Evolutionary conservation across 2,888 invertebrate species (phyloP), one percentile per base, ranked within the genome.

Genomic region (Stomorhina lunata): DNA sequence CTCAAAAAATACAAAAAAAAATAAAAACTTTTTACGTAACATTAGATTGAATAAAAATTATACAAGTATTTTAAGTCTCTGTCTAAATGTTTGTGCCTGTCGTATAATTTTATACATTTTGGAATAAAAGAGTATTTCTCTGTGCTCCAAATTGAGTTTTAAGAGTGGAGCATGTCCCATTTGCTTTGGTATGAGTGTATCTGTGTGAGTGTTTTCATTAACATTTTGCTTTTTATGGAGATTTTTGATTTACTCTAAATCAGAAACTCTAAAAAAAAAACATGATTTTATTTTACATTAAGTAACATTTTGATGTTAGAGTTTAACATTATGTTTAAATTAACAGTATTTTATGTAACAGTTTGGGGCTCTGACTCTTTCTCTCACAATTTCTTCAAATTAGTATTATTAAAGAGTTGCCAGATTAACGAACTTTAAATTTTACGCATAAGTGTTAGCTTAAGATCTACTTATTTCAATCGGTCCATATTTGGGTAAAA

Each of bases 11-110:
- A 45, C 27, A 37, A 34, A 80, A 34, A 20, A 45, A 57, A 20
- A 72, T 12, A 57, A 57, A 9, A 17, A 55, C 50, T 48, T 20
- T 82, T 82, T 82, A 82, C 79, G 78, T 79, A 82, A 82, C 75
- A 34, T 57, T 27, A 22, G 50, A 50, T 53, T 75, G 73, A 78
- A 59, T 48, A 53, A 43, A 53, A 43, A 37, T 32, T 29, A 2
- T 48, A 34, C 32, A 40, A n/a, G 7, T 40, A n/a, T n/a, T n/a
- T n/a, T n/a, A n/a, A n/a, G n/a, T n/a, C n/a, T n/a, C n/a, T n/a
- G 32, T 43, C 2, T 43, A 43, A 17, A 7, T 1, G 4, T 25
- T 0, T 25, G 9, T 4, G 5, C 10, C 25, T 50, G 1, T 6
- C 1, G 25, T 12, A 50, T n/a, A 50, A 12, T n/a, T 25, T 22